Base-by-base conservation (phyloP, 2,888 invertebrate genomes). In the Melanchra persicariae region DNA sequence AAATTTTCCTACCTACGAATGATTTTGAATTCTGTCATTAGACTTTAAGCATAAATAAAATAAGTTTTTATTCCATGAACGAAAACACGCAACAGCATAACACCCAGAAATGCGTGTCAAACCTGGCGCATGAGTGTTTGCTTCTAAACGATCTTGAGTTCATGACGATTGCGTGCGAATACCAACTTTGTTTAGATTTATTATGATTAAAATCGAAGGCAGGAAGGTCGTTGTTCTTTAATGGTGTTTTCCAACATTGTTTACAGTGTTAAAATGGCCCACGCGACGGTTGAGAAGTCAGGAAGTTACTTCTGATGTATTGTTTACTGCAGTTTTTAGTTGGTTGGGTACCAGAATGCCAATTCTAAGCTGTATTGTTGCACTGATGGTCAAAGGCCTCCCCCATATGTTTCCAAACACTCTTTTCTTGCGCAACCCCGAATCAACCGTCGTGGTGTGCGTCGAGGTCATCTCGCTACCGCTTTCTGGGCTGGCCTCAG, bases 151-250 rank as follows among this genome's bases (percentile, higher is more conserved):
- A 47, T 57, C 55, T 57, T 55, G 71, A 66, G 40, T 26, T 54
- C 55, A 63, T 57, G 71, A 66, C 54, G 69, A 84, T 84, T 81
- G 84, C 84, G 84, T 84, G 84, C 67, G 37, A 79, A 81, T 58
- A 69, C 54, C 45, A 71, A 74, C 64, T 84, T 79, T 67, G 72
- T 81, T 83, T 58, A 84, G 84, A 85, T 84, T 84, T 84, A 85
- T 82, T 79, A 37, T 65, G 84, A 85, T 79, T 70, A 19, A 60
- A 75, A 75, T 77, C 79, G 68, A 79, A 71, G 65, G 67, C 54
- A 62, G 62, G 70, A 71, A 81, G 84, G 84, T 79, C 77, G 70
- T 60, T 61, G 61, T 49, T 54, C 54, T 68, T 70, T 81, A 84
- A 84, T 85, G 71, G 84, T 71, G 63, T 73, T 81, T 73, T 26